Evolutionary conservation across 64 coral and sea anemone genomes (phyloP), one percentile per base, ranked within the genome.

Genomic region (Actinia tenebrosa): DNA sequence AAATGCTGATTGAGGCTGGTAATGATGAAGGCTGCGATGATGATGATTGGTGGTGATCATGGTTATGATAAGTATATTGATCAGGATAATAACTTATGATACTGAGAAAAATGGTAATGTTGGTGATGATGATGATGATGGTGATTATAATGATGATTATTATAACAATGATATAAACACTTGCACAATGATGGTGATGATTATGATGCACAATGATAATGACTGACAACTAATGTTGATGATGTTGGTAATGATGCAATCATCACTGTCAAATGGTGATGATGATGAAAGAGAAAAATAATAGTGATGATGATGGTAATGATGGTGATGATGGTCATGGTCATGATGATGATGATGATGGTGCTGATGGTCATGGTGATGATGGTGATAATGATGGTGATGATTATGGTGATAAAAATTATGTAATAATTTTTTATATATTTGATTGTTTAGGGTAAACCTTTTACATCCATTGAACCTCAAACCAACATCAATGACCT

Each of bases 381-480:
- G 66, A 27, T 71, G n/a, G 7, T 27, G 6, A 26, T 55, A 11
- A 55, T 64, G n/a, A 71, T 71, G 22, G 25, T 71, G 25, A 27
- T 6, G 3, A 13, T 25, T 2, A 25, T 23, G 5, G 7, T 7
- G 23, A 71, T 71, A 71, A 30, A 37, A 42, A 30, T 3, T 5
- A 75, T 14, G 1, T 69, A 50, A 58, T 58, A 11, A 7, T 58
- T 30, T 13, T 75, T 75, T 5, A 8, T 75, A 56, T 43, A 7
- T 66, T n/a, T 23, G 7, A n/a, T 10, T 56, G 16, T 46, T 54
- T 66, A 99, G 97, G 97, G 93, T 20, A 90, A 99, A 50, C 97
- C 97, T 3, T 99, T 99, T 16, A 99, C 97, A 22, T 94, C 97
- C 27, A 84, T 99, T 17, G 97, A 99, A 84, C 93, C 97, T 71